These are phyloP conservation scores for Ruditapes philippinarum DNA, from an alignment of 1,140 invertebrate species.

Conservation along the genomic window DNA sequence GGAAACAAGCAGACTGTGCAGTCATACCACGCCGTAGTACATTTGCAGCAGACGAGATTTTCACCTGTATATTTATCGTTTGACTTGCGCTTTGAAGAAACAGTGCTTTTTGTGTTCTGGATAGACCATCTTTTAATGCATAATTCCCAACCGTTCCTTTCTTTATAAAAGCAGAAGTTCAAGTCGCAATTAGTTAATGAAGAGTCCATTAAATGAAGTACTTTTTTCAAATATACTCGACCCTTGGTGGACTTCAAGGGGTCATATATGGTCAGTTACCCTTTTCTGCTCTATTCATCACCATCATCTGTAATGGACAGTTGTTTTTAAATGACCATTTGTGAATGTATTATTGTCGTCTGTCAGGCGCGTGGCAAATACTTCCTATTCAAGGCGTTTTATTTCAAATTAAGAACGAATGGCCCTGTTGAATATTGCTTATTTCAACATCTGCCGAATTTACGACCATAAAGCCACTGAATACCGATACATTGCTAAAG, in stretches of 20 bases:
- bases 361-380: constrained; percentile 17
- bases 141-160: too few species aligned
- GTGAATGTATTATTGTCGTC: neutral
- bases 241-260: neutral
- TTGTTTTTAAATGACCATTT: constrained; percentile 23
- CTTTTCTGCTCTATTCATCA: neutral
- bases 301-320: constrained; percentile 12
- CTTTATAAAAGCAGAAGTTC: too few species aligned
- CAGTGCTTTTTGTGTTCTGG: too few species aligned
- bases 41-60: too few species aligned
- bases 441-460: constrained; percentile 37
- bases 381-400: neutral
- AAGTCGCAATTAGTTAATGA: too few species aligned
- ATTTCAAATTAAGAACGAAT: constrained; percentile 1
- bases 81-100: too few species aligned
- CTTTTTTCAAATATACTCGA: neutral
- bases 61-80: too few species aligned
- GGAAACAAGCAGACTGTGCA: too few species aligned
- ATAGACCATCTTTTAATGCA: too few species aligned
- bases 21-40: too few species aligned
- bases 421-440: constrained; percentile 15
- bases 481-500: constrained; percentile 31
- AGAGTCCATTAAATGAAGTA: too few species aligned
- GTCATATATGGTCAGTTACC: neutral
- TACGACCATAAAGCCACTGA: constrained; percentile 1